Evolutionary conservation across 1,140 invertebrate genomes (phyloP).

Genomic region (Drosophila navojoa): DNA sequence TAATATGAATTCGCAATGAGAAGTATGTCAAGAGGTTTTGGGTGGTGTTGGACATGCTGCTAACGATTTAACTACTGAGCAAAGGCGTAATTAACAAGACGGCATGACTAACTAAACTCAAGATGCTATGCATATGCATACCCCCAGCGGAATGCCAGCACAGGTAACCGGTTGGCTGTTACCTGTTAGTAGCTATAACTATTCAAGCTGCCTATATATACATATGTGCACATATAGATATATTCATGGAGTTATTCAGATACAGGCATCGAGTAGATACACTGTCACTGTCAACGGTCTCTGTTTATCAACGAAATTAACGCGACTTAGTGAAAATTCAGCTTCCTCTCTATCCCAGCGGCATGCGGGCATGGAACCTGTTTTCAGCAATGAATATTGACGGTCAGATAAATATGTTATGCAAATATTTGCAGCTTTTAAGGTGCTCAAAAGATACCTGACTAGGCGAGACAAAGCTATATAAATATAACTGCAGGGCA

Average conservation of each 20-base stretch:
- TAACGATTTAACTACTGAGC: slow-evolving; percentile 17
- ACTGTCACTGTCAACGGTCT: slow-evolving; percentile 27
- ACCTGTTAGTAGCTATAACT: slow-evolving; percentile 26
- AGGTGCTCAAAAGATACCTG: slow-evolving; percentile 24
- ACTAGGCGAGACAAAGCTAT: slow-evolving; percentile 6
- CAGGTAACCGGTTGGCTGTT: slow-evolving; percentile 54
- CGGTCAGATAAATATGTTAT: slow-evolving; percentile 35
- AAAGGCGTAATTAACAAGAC: slow-evolving; percentile 24
- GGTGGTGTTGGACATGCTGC: slow-evolving; percentile 4
- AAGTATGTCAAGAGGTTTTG: slow-evolving; percentile 39
- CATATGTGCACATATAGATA: background rate
- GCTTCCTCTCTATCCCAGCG: background rate
- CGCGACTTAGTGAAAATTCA: slow-evolving; percentile 70
- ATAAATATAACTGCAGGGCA: slow-evolving; percentile 21
- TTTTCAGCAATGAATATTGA: slow-evolving; percentile 30
- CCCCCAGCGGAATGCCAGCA: background rate
- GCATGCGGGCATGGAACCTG: slow-evolving; percentile 27
- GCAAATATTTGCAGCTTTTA: slow-evolving; percentile 51
- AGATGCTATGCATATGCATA: slow-evolving; percentile 14
- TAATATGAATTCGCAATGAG: too few species aligned
- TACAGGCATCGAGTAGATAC: slow-evolving; percentile 9
- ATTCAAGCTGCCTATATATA: slow-evolving; percentile 9
- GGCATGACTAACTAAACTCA: slow-evolving; percentile 38
- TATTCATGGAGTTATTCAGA: slow-evolving; percentile 7
- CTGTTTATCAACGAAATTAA: slow-evolving; percentile 73